Percentiles rank a stretch among this genome's conserved stretches.
Conservation (phyloP, 1,140 invertebrate species). For the Diorhabda carinulata region DNA sequence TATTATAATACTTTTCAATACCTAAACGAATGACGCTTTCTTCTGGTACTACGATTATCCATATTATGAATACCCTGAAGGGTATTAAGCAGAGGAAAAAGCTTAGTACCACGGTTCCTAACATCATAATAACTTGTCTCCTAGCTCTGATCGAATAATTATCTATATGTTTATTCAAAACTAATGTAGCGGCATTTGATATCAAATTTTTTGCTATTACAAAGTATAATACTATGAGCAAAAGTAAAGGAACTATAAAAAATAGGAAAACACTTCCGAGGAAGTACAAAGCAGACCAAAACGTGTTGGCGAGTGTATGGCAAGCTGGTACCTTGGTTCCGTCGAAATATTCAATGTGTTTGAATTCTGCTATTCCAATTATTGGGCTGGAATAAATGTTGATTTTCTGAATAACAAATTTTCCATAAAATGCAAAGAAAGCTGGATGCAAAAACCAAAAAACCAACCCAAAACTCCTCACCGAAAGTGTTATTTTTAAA, state of each 20-base stretch:
- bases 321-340: constrained; percentile 58
- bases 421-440: too few species aligned
- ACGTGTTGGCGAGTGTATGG: constrained; percentile 60
- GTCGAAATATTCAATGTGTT: constrained; percentile 53
- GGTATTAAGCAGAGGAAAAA: constrained; percentile 86
- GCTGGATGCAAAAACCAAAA: too few species aligned
- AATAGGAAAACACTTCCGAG: constrained; percentile 67
- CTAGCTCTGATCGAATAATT: constrained; percentile 60
- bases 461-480: too few species aligned
- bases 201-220: constrained; percentile 73
- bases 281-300: constrained; percentile 71
- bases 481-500: too few species aligned
- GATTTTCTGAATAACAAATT: too few species aligned
- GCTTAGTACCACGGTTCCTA: constrained; percentile 75
- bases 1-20: constrained; percentile 69
- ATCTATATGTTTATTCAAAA: constrained; percentile 58
- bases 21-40: constrained; percentile 59
- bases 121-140: constrained; percentile 73
- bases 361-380: constrained; percentile 60
- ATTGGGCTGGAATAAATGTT: constrained; percentile 56
- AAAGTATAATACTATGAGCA: constrained; percentile 72
- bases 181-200: constrained; percentile 57
- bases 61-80: constrained; percentile 77
- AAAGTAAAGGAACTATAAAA: constrained; percentile 70
- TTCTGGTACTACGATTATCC: constrained; percentile 64